Conservation (phyloP, 2,797 vertebrate species). For the Argyrosomus regius region DNA sequence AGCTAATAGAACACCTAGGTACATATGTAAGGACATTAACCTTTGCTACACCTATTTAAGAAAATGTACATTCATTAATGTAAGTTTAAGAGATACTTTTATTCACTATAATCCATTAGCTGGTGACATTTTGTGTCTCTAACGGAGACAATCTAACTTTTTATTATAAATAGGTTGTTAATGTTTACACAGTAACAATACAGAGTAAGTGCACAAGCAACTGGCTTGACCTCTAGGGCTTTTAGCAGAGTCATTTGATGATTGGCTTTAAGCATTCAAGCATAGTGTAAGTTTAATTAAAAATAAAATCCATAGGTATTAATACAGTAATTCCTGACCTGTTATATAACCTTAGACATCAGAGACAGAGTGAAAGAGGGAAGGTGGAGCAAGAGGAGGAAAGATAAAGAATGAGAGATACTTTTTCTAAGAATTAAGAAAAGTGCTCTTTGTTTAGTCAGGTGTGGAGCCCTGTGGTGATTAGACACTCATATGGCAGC, state of each 20-base stretch:
- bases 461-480: conserved; percentile 84
- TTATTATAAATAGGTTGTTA: not conserved
- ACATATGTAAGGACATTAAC: no score
- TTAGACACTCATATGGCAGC: conserved; percentile 83
- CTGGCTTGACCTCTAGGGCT: conserved; percentile 43
- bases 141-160: conserved; percentile 10
- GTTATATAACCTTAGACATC: conserved; percentile 58
- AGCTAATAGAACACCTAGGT: not conserved
- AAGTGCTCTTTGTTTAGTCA: conserved; percentile 83
- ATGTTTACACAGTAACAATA: conserved; percentile 33
- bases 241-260: conserved; percentile 49
- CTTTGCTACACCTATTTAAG: conserved; percentile 5
- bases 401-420: conserved; percentile 60
- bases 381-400: conserved; percentile 34
- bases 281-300: conserved; percentile 62
- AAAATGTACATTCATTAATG: not conserved
- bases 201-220: conserved; percentile 21
- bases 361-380: conserved; percentile 30
- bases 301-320: conserved; percentile 66
- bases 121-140: conserved; percentile 22
- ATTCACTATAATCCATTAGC: conserved; percentile 6
- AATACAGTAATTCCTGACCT: conserved; percentile 56
- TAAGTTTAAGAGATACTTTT: not conserved
- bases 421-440: conserved; percentile 72
- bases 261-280: conserved; percentile 61